Evolutionary conservation across 1,140 invertebrate species (phyloP).

Genomic region (Lamellibrachia luymesi): DNA sequence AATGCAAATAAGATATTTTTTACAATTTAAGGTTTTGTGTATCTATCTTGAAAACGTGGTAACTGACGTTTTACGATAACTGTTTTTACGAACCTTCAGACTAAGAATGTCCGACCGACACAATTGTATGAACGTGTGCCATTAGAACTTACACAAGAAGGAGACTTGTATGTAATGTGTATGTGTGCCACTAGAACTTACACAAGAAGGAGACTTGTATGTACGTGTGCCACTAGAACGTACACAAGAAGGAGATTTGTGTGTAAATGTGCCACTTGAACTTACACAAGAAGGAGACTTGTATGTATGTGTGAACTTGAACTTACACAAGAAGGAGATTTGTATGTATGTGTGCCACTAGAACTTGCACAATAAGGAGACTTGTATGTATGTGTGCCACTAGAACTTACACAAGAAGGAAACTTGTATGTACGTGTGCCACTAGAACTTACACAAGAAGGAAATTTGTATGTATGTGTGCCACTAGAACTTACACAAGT

Average conservation of each 20-base stretch:
- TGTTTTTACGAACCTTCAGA: background rate
- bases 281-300: conserved; percentile 20
- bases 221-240: background rate
- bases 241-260: no score
- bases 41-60: background rate
- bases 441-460: conserved; percentile 16
- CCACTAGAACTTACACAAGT: background rate
- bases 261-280: background rate
- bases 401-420: background rate
- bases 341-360: no score
- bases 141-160: background rate
- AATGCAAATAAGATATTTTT: background rate
- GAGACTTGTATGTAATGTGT: no score
- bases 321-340: background rate
- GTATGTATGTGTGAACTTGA: background rate
- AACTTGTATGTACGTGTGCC: no score
- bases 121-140: background rate
- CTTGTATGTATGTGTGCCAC: background rate
- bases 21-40: background rate
- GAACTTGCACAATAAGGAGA: conserved; percentile 21
- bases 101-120: background rate
- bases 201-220: conserved; percentile 12
- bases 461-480: background rate
- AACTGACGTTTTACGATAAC: background rate
- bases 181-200: background rate